Base-by-base conservation (phyloP, 1,140 invertebrate genomes). In the Lordiphosa stackelbergi region DNA sequence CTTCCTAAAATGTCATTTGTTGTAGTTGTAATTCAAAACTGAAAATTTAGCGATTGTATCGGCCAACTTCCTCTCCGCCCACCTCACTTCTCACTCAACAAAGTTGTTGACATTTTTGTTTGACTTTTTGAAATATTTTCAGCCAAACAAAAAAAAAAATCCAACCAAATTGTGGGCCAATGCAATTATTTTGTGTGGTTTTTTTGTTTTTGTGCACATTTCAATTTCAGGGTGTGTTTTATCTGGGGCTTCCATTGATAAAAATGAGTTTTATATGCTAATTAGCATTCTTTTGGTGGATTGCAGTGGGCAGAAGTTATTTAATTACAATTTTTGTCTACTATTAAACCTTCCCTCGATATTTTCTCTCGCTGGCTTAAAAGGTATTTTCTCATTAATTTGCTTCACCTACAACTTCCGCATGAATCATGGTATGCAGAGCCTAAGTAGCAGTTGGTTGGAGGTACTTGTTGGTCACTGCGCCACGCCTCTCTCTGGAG, bases 51-150 rank as follows among this genome's bases (percentile, higher is more conserved):
- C 11, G n/a, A 11, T 53, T 46, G 49, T 47, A 68, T 47, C 43
- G 42, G 35, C 42, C 42, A 9, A 11, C 53, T 41, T 45, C 9
- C 22, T 10, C 5, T 49, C 34, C 59, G 31, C 22, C 28, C 28
- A 31, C 28, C 5, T 8, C 28, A 8, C 28, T 7, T 54, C 36
- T 45, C n/a, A 28, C 16, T 12, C 11, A 11, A 22, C 7, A 8
- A 68, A 53, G 47, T 74, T 56, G 75, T 71, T 79, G 74, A 79
- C 74, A 78, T 81, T 79, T 79, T 79, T 79, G 66, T 43, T 71
- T 81, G 74, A 74, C 75, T 79, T 79, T 78, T 81, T 51, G 31
- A 74, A 74, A 71, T 74, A 70, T 60, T 73, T 78, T 12, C 37
- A 59, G 64, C 31, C 28, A 31, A 28, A 28, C 6, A 40, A 35